A percentile compares a stretch with the other conserved stretches of the same genome.
Conservation (phyloP, 1,140 invertebrate species). For the Laupala kohalensis region DNA sequence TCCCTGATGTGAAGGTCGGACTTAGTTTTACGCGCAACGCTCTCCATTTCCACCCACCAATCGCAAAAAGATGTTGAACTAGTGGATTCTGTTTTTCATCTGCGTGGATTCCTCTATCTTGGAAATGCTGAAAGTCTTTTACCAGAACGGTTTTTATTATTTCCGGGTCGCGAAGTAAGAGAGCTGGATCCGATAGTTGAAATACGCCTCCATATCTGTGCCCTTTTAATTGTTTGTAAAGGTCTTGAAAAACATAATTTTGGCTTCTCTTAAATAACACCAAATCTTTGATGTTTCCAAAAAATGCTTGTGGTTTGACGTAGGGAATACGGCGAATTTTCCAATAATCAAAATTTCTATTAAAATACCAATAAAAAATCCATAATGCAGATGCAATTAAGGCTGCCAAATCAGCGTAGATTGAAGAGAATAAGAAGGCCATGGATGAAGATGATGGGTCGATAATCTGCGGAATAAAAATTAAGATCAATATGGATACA, state of each 20-base stretch:
- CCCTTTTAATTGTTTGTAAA: neutral
- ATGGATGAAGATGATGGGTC: too few relatives aligned
- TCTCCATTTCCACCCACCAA: conserved; percentile 27
- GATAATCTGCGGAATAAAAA: too few relatives aligned
- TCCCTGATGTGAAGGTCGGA: conserved; percentile 32
- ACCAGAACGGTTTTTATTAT: conserved; percentile 40
- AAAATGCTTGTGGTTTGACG: conserved; percentile 17
- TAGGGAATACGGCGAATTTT: conserved; percentile 19
- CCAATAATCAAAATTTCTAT: conserved; percentile 22
- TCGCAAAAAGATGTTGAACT: conserved; percentile 7
- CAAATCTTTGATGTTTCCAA: conserved; percentile 14
- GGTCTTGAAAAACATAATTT: conserved; percentile 15
- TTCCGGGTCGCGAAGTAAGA: conserved; percentile 29
- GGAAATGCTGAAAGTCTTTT: conserved; percentile 42
- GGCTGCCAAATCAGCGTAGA: neutral
- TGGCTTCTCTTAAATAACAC: neutral
- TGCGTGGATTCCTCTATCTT: conserved; percentile 36
- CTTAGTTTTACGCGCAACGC: conserved; percentile 31
- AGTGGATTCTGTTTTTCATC: conserved; percentile 27
- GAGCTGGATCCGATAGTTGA: conserved; percentile 18
- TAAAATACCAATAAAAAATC: conserved; percentile 18
- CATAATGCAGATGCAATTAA: neutral
- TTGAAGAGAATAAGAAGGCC: neutral
- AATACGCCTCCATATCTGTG: neutral
- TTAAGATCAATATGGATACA: too few relatives aligned